Evolutionary conservation across 2,888 invertebrate genomes (phyloP), one percentile per base, ranked within the genome.

Genomic region (Aleiodes testaceus): DNA sequence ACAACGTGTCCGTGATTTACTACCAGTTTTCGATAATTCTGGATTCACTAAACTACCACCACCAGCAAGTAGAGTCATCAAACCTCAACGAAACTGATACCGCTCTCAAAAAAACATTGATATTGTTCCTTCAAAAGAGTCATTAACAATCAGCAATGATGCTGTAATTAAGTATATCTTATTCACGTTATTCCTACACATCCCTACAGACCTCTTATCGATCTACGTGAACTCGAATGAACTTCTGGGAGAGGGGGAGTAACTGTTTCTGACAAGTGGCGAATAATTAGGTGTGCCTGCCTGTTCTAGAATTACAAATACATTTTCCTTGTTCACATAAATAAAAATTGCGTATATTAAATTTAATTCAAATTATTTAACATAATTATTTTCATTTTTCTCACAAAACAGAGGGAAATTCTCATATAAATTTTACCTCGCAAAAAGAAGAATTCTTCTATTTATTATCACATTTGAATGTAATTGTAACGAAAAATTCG

Each of bases 1-100:
- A 73, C 87, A 87, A 78, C 90, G 93, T 80, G 93, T 93, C 65
- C 90, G 93, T 72, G 93, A 94, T 81, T 87, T 93, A 71, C 90
- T 94, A 78, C 95, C 95, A 36, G 95, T 95, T 65, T 95, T 95
- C 87, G 95, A 95, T 88, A 93, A 95, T 81, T 91, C 94, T 77
- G 95, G 94, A n/a, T 95, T 95, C 88, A 90, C 92, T 81, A 93
- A 95, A 89, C 91, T 95, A 83, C 94, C 94, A 30, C 93, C 95
- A 65, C 95, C 95, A 71, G 91, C 94, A 45, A 94, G 93, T 79
- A 92, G 95, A 82, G 91, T 93, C 79, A 92, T 93, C 81, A 93
- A 93, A 83, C 93, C 93, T 52, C 84, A 85, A 75, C 84, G 85
- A 78, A 87, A 87, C 78, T 87, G 82, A 86, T 67, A 59, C 47